Conservation (phyloP, 2,888 invertebrate species). For the Schrankia costaestrigalis region DNA sequence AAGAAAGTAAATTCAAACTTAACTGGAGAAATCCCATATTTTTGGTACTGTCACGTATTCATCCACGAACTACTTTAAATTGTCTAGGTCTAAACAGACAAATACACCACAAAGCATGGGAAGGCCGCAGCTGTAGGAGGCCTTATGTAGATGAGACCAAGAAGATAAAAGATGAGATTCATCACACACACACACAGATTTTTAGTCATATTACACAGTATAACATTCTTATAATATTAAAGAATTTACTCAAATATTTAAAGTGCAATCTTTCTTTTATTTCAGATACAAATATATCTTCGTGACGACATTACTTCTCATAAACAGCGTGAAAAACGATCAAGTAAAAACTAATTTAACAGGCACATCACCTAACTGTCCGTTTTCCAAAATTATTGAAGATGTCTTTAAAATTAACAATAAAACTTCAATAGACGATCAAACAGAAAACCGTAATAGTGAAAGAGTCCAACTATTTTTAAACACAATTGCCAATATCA, state of each 20-base stretch:
- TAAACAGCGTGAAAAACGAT: conserved; percentile 31
- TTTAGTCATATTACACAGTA: no score
- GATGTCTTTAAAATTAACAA: conserved; percentile 67
- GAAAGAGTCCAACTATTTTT: conserved; percentile 80
- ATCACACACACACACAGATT: no score
- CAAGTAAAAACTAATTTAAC: conserved; percentile 21
- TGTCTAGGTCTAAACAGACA: no score
- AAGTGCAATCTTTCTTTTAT: conserved; percentile 11
- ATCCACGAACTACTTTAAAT: no score
- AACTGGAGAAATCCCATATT: no score
- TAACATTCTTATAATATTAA: background rate
- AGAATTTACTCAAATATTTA: no score
- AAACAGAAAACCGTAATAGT: conserved; percentile 44
- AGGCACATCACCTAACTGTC: conserved; percentile 54
- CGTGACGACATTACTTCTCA: conserved; percentile 32
- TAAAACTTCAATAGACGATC: conserved; percentile 39
- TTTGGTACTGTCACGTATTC: no score
- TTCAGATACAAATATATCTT: conserved; percentile 57
- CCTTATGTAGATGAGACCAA: no score
- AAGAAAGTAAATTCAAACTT: no score
- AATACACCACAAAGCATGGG: no score
- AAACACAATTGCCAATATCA: conserved; percentile 79
- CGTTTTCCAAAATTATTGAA: conserved; percentile 67
- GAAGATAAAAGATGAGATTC: no score
- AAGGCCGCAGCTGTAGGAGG: no score